Evolutionary conservation across 2,888 invertebrate genomes (phyloP).

Genomic region (Linnaemya tessellans): DNA sequence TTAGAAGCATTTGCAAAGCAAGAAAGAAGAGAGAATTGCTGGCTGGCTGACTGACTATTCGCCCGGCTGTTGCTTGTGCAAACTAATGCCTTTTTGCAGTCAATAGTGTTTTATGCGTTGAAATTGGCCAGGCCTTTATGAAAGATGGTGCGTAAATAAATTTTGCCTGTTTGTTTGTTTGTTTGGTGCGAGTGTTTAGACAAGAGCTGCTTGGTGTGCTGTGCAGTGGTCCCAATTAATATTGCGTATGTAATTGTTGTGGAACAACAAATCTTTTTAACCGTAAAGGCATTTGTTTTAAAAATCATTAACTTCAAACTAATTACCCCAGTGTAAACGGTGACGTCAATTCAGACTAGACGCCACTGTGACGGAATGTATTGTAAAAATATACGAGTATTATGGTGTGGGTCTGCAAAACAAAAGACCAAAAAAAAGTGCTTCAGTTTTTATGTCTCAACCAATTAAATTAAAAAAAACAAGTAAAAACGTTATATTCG

Average conservation of each 20-base stretch:
- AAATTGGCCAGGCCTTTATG: conserved; percentile 38
- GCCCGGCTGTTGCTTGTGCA: conserved; percentile 26
- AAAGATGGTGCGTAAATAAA: background rate
- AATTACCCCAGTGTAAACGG: conserved; percentile 53
- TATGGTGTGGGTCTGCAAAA: conserved; percentile 9
- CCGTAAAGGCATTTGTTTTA: conserved; percentile 16
- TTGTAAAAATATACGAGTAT: no score
- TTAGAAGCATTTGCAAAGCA: conserved; percentile 43
- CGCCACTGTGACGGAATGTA: conserved; percentile 73
- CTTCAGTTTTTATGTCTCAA: conserved; percentile 52
- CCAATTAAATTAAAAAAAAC: conserved; percentile 73
- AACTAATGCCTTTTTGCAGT: conserved; percentile 40
- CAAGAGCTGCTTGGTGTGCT: conserved; percentile 19
- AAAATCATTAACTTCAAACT: conserved; percentile 57
- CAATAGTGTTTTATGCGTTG: conserved; percentile 2
- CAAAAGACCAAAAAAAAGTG: conserved; percentile 17
- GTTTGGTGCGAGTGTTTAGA: background rate
- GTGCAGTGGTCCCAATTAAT: conserved; percentile 25
- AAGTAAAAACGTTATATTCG: no score
- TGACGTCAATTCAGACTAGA: conserved; percentile 67
- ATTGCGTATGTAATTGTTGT: conserved; percentile 10
- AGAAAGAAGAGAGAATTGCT: background rate
- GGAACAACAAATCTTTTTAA: background rate
- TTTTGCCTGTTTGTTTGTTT: background rate
- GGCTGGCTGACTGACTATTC: background rate